phyloP scores from a whole-genome alignment of 23 tunicate species.

The Styela clava region DNA sequence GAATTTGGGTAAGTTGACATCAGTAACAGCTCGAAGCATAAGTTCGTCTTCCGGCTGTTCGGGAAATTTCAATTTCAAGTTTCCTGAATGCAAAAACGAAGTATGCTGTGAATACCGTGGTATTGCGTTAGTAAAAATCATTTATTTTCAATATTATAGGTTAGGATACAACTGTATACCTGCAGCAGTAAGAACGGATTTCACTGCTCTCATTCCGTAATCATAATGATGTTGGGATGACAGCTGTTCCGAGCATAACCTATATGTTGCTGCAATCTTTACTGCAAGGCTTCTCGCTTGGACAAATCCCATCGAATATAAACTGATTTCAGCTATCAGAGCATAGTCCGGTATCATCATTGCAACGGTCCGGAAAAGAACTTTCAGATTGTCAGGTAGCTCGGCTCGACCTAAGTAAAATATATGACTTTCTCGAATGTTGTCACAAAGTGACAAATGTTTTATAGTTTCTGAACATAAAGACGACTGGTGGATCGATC shows the following conservation, averaged over 20 bases:
- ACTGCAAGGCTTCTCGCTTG: slow-evolving; percentile 90
- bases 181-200: slow-evolving; percentile 97
- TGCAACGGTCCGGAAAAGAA: slow-evolving; percentile 95
- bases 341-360: slow-evolving; percentile 99
- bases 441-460: slow-evolving; percentile 34
- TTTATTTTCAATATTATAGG: no score
- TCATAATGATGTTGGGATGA: slow-evolving; percentile 98
- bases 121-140: no score
- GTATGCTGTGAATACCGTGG: no score
- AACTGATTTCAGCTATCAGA: slow-evolving; percentile 93
- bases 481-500: no score
- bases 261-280: slow-evolving; percentile 95
- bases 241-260: slow-evolving; percentile 94
- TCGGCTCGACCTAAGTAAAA: slow-evolving; percentile 79
- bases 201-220: slow-evolving; percentile 99
- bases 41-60: slow-evolving; percentile 81
- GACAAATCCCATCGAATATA: slow-evolving; percentile 96
- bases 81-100: slow-evolving; percentile 41
- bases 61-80: slow-evolving; percentile 64
- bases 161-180: no score
- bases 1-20: slow-evolving; percentile 25
- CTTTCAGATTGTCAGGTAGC: slow-evolving; percentile 95
- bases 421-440: no score
- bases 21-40: slow-evolving; percentile 43
- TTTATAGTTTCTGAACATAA: not conserved